Base-by-base conservation (phyloP, 2,113 vertebrate species). In the Cynocephalus volans region DNA sequence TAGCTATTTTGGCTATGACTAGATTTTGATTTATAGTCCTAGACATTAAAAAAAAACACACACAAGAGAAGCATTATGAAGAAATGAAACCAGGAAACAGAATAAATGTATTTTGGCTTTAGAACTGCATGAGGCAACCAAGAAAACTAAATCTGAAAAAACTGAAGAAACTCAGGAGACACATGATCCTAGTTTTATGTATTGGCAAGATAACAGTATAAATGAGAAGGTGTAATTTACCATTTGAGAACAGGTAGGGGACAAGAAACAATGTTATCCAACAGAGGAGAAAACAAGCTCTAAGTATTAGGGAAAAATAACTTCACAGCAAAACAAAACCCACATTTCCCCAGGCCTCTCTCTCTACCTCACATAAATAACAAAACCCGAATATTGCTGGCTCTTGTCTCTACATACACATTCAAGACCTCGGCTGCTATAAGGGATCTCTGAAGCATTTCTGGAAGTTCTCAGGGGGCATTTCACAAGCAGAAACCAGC, bases 171-270 rank as follows among this genome's bases (percentile, higher is more conserved):
- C n/a, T 41, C 65, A 14, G 60, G 65, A 90, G 72, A 65, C 56
- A 73, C 48, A 76, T 28, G 50, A 67, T 93, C 50, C 79, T 91
- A 89, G 73, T 95, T 97, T 94, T 80, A 95, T 80, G 17, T n/a
- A 77, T 93, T 50, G 79, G 11, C 56, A 93, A 94, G 64, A 88
- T 95, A 86, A 86, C 11, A 83, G 33, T 86, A 81, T 88, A 93
- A 95, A 93, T 93, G 76, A 88, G 82, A 97, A 96, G 67, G 6
- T 93, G 33, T 82, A 69, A 86, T 83, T 94, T 97, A 64, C 41
- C 64, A 75, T 88, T 93, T 86, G 88, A 94, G 26, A 96, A 88
- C 11, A 91, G 60, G 88, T 65, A 97, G 7, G 19, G 67, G 45
- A 41, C 18, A 94, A 73, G 56, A 91, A 87, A 88, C 17, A 65